Evolutionary conservation across 2,888 invertebrate genomes (phyloP), one percentile per base, ranked within the genome.

Genomic region (Ectropis crepuscularia): DNA sequence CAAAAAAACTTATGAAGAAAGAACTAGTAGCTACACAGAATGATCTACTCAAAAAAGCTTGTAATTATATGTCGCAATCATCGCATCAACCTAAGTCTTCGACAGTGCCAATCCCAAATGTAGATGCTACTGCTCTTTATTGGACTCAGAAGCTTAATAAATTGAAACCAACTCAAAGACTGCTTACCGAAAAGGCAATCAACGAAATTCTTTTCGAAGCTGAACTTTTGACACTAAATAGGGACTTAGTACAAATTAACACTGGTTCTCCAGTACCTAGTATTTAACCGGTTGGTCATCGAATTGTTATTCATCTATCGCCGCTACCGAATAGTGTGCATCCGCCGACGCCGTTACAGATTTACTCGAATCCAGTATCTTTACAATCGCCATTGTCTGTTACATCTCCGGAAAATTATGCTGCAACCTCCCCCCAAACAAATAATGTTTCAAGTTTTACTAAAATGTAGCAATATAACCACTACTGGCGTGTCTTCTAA

Each of bases 341-440:
- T n/a, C n/a, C n/a, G n/a, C n/a, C n/a, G n/a, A n/a, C n/a, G n/a
- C n/a, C n/a, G n/a, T n/a, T n/a, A n/a, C n/a, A n/a, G n/a, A n/a
- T n/a, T n/a, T n/a, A n/a, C n/a, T n/a, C n/a, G n/a, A n/a, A n/a
- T n/a, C n/a, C n/a, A n/a, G n/a, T n/a, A n/a, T n/a, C n/a, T n/a
- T n/a, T n/a, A n/a, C n/a, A n/a, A n/a, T n/a, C n/a, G n/a, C n/a
- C n/a, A n/a, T n/a, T n/a, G n/a, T n/a, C n/a, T n/a, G n/a, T n/a
- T 42, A 42, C 42, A 42, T 42, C 42, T 42, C 42, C 42, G 42
- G 42, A 42, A 42, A 42, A 42, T 42, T 42, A 10, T 42, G 42
- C 10, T 42, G 42, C 42, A 42, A 10, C 42, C 42, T 42, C 42
- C 42, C 42, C 9, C 42, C 42, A 42, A 42, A 42, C 42, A 42